Percentiles rank a stretch among this genome's conserved stretches.
phyloP scores from a whole-genome alignment of 64 coral and sea anemone species.

The Cladopsammia gracilis region DNA sequence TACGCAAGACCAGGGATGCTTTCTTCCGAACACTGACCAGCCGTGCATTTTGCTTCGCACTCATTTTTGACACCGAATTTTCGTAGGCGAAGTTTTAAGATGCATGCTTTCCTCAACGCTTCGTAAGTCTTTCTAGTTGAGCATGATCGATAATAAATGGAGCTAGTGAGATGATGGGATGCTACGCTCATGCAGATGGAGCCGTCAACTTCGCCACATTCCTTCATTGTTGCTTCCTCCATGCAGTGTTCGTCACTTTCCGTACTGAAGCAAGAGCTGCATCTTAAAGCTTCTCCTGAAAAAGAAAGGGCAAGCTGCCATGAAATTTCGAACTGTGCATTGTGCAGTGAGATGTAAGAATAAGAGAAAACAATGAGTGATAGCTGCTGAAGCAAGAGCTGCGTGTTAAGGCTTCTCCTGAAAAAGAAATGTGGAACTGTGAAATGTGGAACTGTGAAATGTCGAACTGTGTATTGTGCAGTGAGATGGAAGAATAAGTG shows the following conservation, averaged over 20 bases:
- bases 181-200: not conserved
- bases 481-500: no score
- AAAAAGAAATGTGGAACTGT: not conserved
- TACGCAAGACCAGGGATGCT: no score
- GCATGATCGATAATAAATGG: not conserved
- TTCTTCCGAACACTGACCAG: no score
- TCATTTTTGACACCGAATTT: no score
- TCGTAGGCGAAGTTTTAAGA: no score
- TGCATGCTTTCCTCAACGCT: not conserved
- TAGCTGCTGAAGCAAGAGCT: not conserved
- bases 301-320: not conserved
- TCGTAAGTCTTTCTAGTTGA: not conserved
- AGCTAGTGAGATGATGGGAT: no score
- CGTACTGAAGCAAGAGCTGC: not conserved
- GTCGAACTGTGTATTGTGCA: no score
- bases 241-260: not conserved
- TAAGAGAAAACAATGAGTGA: no score
- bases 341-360: no score
- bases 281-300: not conserved
- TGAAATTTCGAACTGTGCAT: no score
- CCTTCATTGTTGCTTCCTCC: not conserved
- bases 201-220: not conserved
- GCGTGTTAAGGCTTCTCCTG: not conserved
- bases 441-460: no score
- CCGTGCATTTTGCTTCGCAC: no score